phyloP scores from a whole-genome alignment of 1,140 invertebrate species.

The Orchesella cincta region DNA sequence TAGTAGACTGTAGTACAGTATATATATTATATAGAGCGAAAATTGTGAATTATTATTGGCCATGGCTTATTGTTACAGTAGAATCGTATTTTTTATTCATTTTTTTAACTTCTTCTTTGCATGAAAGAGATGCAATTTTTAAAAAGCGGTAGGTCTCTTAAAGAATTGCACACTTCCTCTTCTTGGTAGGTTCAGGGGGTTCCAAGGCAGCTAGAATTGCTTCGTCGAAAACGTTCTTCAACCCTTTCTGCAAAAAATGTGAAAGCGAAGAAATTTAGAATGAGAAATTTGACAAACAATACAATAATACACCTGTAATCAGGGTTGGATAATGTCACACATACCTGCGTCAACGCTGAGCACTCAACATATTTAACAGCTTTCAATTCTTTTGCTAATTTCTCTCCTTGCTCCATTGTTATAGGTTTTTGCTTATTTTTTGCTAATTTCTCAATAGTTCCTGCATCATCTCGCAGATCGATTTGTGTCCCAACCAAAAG shows the following conservation, averaged over 20 bases:
- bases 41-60: conserved; percentile 28
- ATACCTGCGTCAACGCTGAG: conserved; percentile 93
- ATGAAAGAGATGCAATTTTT: conserved; percentile 3
- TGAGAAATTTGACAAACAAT: too few relatives aligned
- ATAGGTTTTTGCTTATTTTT: conserved; percentile 99
- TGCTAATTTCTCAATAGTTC: conserved; percentile 93
- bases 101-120: conserved; percentile 1
- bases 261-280: neutral
- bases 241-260: conserved; percentile 88
- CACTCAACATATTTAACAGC: conserved; percentile 99
- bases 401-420: conserved; percentile 91
- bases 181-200: conserved; percentile 90
- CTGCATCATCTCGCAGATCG: conserved; percentile 93
- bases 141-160: conserved; percentile 59
- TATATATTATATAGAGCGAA: neutral
- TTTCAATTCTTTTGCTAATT: conserved; percentile 96
- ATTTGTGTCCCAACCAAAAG: conserved; percentile 97
- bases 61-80: conserved; percentile 28
- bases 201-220: conserved; percentile 97
- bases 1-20: neutral
- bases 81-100: conserved; percentile 4
- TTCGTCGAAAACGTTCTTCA: conserved; percentile 99
- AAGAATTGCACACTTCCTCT: conserved; percentile 86
- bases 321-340: conserved; percentile 42
- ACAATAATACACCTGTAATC: neutral